phyloP scores from a whole-genome alignment of 2,113 vertebrate genomes.

The Urocolius indicus region DNA sequence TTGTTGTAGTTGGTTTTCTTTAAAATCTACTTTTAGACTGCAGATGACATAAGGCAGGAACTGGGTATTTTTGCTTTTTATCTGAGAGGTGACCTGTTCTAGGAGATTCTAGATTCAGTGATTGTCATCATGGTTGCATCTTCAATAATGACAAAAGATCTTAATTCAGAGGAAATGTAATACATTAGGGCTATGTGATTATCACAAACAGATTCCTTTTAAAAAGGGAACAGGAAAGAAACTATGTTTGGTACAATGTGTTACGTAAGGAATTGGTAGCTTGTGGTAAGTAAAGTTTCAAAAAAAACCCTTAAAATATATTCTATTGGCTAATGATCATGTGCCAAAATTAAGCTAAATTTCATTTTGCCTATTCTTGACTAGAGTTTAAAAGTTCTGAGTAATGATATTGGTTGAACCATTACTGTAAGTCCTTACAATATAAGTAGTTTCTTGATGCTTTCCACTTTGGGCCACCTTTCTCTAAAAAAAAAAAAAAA shows the following conservation, averaged over 20 bases:
- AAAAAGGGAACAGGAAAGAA: neutral
- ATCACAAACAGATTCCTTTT: neutral
- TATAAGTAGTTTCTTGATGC: conserved; percentile 69
- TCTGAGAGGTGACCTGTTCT: neutral
- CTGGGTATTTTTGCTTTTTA: neutral
- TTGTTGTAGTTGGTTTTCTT: neutral
- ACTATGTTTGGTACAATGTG: neutral
- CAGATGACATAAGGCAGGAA: neutral
- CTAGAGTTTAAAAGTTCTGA: conserved; percentile 56
- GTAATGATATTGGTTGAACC: conserved; percentile 52
- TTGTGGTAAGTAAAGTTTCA: conserved; percentile 13
- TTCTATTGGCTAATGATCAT: conserved; percentile 1
- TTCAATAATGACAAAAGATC: neutral
- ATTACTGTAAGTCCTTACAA: conserved; percentile 70
- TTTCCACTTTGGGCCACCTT: conserved; percentile 72
- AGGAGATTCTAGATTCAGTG: neutral
- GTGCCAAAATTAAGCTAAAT: conserved; percentile 53
- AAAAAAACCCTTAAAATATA: neutral
- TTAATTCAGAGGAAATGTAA: neutral
- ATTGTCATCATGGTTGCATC: neutral
- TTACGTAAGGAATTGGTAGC: neutral
- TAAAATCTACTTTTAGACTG: neutral
- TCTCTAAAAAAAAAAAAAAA: neutral
- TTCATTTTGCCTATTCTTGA: conserved; percentile 47
- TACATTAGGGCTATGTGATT: neutral